These are phyloP conservation scores for Temnothorax curvispinosus DNA, from an alignment of 1,140 invertebrate species.

Conservation along the genomic window DNA sequence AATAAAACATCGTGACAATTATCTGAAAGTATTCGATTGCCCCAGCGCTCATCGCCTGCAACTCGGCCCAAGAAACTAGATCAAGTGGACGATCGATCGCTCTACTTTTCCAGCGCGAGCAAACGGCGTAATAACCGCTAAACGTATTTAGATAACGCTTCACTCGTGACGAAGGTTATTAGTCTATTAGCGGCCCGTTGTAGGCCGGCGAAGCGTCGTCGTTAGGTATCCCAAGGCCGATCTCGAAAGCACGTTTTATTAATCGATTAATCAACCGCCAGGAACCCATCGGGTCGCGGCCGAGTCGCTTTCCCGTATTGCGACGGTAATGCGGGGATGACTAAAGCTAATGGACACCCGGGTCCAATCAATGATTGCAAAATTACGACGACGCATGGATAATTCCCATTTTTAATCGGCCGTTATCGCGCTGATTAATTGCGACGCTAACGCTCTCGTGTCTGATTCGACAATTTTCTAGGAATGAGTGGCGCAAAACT, in stretches of 20 bases:
- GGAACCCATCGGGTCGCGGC: constrained; percentile 26
- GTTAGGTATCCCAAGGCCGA: constrained; percentile 45
- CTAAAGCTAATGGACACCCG: constrained; percentile 19
- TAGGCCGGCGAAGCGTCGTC: constrained; percentile 8
- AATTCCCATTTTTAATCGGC: constrained; percentile 50
- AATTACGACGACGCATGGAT: constrained; percentile 48
- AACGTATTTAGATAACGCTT: constrained; percentile 68
- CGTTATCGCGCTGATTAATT: constrained; percentile 47
- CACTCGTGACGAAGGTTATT: constrained; percentile 59
- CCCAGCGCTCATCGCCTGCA: constrained; percentile 43
- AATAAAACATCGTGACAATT: constrained; percentile 21
- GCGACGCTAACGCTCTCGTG: constrained; percentile 29
- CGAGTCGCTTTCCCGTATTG: constrained; percentile 17
- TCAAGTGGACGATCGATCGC: constrained; percentile 68
- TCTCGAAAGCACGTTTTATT: constrained; percentile 44
- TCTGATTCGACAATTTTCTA: constrained; percentile 49
- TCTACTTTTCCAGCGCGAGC: constrained; percentile 66
- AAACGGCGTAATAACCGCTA: constrained; percentile 65
- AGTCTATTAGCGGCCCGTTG: constrained; percentile 58
- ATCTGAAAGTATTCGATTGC: constrained; percentile 62
- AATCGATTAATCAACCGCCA: constrained; percentile 65
- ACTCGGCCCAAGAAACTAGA: constrained; percentile 62
- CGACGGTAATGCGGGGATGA: neutral
- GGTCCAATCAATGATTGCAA: constrained; percentile 25
- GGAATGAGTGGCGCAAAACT: neutral